Percentiles rank a stretch among this genome's conserved stretches.
phyloP scores from a whole-genome alignment of 2,888 invertebrate genomes.

The Arrhopalites spinosus region DNA sequence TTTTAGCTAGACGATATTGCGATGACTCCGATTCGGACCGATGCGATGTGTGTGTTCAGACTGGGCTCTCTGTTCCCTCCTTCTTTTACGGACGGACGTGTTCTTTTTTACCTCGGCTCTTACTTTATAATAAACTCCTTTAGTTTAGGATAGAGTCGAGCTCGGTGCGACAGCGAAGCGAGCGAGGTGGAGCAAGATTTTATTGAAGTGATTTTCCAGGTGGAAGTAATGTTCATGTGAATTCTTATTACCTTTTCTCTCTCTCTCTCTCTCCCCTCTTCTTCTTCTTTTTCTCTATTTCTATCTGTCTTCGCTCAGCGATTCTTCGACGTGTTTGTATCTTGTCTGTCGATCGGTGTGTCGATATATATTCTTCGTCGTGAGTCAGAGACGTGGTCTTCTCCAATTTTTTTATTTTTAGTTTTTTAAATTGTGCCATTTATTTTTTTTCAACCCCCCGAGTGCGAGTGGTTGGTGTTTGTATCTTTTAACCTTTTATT shows the following conservation, averaged over 20 bases:
- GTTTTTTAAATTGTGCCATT: no score
- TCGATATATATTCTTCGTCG: not conserved
- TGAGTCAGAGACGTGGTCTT: no score
- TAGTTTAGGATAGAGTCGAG: conserved; percentile 9
- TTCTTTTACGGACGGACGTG: not conserved
- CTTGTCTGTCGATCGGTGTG: not conserved
- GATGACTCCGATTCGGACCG: conserved; percentile 22
- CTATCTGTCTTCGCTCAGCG: not conserved
- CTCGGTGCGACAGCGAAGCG: not conserved
- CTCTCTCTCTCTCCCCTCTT: not conserved
- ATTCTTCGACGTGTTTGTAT: no score
- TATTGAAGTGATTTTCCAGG: conserved; percentile 26
- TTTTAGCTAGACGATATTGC: no score
- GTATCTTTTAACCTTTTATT: not conserved
- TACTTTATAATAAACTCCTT: conserved; percentile 18
- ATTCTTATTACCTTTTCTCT: conserved; percentile 7
- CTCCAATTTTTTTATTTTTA: no score
- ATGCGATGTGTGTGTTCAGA: conserved; percentile 4
- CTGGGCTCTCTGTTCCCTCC: not conserved
- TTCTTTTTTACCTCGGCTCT: conserved; percentile 7
- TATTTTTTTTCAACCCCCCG: no score
- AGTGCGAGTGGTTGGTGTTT: no score
- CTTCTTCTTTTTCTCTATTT: not conserved
- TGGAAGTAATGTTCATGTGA: conserved; percentile 21
- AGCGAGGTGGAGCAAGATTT: not conserved